Percentiles rank a stretch among this genome's conserved stretches.
Evolutionary conservation across 2,888 invertebrate species (phyloP).

Genomic region (Rosalia funebris): DNA sequence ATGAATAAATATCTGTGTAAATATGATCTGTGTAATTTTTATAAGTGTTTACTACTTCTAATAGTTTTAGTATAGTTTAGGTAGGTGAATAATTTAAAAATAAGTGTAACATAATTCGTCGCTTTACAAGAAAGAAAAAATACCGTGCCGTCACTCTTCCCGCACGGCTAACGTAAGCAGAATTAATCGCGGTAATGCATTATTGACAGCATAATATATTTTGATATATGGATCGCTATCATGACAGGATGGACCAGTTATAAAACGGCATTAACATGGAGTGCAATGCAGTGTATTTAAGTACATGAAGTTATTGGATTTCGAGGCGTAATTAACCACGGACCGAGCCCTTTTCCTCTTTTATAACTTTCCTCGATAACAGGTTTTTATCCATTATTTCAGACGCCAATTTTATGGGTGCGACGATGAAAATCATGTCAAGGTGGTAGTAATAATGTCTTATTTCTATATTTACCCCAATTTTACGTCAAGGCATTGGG

Average conservation of each 20-base stretch:
- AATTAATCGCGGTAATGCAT: slow-evolving; percentile 58
- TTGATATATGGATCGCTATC: slow-evolving; percentile 57
- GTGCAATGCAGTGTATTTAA: slow-evolving; percentile 36
- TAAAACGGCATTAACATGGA: slow-evolving; percentile 43
- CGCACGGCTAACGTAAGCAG: background rate
- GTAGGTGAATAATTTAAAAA: too few relatives aligned
- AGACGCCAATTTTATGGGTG: slow-evolving; percentile 12
- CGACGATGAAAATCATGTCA: slow-evolving; percentile 17
- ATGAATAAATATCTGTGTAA: too few relatives aligned
- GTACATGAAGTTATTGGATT: slow-evolving; percentile 52
- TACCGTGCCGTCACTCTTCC: background rate
- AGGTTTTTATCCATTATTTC: slow-evolving; percentile 17
- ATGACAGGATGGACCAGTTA: slow-evolving; percentile 53
- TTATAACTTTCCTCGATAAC: slow-evolving; percentile 23
- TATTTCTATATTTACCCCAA: slow-evolving; percentile 13
- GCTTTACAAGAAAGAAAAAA: background rate
- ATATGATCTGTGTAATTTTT: too few relatives aligned
- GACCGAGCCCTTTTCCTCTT: slow-evolving; percentile 47
- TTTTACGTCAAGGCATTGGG: background rate
- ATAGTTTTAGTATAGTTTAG: too few relatives aligned
- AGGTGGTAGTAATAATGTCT: slow-evolving; percentile 13
- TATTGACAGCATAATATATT: slow-evolving; percentile 55
- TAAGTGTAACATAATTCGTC: too few relatives aligned
- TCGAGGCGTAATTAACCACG: slow-evolving; percentile 47
- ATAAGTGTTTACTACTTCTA: too few relatives aligned